Evolutionary conservation across 1,140 invertebrate genomes (phyloP).

Genomic region (Octopus sinensis): DNA sequence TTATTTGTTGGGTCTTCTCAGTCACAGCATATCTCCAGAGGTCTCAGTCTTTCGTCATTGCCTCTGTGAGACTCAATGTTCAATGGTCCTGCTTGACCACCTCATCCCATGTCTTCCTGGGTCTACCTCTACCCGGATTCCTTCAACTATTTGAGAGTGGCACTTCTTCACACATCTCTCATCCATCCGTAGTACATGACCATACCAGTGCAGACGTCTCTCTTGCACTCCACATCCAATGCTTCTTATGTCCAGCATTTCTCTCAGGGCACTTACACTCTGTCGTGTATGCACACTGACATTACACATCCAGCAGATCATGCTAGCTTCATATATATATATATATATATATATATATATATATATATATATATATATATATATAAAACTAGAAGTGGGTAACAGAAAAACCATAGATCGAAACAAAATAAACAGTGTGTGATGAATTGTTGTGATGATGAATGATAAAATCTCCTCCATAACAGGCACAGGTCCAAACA

Average conservation of each 20-base stretch:
- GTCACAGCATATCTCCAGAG: too few species aligned
- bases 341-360: constrained; percentile 3
- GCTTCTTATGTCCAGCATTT: background rate
- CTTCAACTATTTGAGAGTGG: background rate
- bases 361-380: background rate
- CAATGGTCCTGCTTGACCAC: too few species aligned
- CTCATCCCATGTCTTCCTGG: too few species aligned
- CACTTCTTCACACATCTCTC: background rate
- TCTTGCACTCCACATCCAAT: background rate
- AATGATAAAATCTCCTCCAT: background rate
- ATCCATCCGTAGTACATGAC: background rate
- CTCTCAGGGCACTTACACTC: background rate
- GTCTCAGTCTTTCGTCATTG: too few species aligned
- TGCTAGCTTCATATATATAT: constrained; percentile 9
- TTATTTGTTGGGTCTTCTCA: too few species aligned
- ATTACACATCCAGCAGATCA: too few species aligned
- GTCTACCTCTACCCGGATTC: too few species aligned
- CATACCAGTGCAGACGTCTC: background rate
- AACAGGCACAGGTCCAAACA: background rate
- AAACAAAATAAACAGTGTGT: background rate
- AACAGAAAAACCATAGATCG: background rate
- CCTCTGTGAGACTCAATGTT: too few species aligned
- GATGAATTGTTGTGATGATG: background rate
- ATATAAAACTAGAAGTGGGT: background rate
- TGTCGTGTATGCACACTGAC: too few species aligned